Conservation (phyloP, 2,113 vertebrate species). For the Microtus montanus region DNA sequence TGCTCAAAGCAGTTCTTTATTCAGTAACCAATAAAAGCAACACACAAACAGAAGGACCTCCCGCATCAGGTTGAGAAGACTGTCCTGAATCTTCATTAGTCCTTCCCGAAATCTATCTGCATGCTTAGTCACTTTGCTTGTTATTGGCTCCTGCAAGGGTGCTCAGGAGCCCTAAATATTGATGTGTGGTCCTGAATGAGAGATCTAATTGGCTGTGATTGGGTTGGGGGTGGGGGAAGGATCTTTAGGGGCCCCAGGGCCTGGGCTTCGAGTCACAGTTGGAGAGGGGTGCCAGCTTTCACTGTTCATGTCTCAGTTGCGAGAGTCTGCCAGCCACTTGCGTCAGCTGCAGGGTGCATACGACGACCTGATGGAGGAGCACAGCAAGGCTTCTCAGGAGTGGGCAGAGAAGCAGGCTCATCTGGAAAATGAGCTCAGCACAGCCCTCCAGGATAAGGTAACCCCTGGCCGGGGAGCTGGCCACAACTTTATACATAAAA, state of each 20-base stretch:
- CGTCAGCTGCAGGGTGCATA: constrained; percentile 87
- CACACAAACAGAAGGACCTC: too few species aligned
- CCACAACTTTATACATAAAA: not conserved
- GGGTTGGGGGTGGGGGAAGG: not conserved
- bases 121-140: not conserved
- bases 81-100: not conserved
- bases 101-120: not conserved
- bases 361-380: constrained; percentile 86
- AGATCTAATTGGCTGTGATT: not conserved
- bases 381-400: constrained; percentile 83
- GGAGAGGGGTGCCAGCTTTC: not conserved
- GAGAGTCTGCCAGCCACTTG: constrained; percentile 87
- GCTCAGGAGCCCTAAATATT: not conserved
- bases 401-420: constrained; percentile 80
- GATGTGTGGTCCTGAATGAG: not conserved
- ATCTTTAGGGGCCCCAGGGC: too few species aligned
- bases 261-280: not conserved
- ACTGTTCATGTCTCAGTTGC: constrained; percentile 83
- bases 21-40: too few species aligned
- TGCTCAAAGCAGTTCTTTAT: too few species aligned
- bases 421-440: constrained; percentile 87
- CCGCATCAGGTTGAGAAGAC: not conserved
- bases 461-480: not conserved
- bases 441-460: constrained; percentile 90
- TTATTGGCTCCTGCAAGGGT: constrained; percentile 1